Evolutionary conservation across 1,140 invertebrate genomes (phyloP), one percentile per base, ranked within the genome.

Genomic region (Geopemphigus sp.): DNA sequence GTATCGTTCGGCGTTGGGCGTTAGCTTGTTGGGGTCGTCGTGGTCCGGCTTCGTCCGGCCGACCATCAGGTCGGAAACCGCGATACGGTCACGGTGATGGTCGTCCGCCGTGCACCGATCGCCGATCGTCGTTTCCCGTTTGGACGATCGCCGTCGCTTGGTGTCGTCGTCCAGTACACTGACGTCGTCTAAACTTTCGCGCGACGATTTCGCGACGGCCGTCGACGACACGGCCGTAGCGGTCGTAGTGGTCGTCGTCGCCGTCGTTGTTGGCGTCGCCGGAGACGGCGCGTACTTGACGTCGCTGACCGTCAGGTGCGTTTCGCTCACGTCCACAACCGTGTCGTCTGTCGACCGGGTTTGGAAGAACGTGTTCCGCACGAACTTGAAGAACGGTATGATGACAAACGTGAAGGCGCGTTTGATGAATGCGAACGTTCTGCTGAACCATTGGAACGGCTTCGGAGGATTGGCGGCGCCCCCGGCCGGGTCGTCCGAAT

Each of bases 241-340:
- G 26, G 1, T 59, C 50, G 3, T 57, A 10, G n/a, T 17, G 29
- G 10, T 32, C 10, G 26, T 17, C 10, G 32, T 39, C 1, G 64
- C 24, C 17, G 45, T 5, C 32, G 24, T 5, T 22, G 50, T 12
- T 14, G 11, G 2, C 5, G 56, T 26, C 57, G 57, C 11, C 22
- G 39, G 39, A 3, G 56, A 10, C 24, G 50, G 74, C 17, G 14
- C 12, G n/a, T n/a, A 63, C 39, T 61, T 63, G 15, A 78, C 57
- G 1, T 78, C 74, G 57, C 57, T 63, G 32, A 78, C 32, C 17
- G 73, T 61, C n/a, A 78, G 57, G 10, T 32, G 74, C 74, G 74
- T 78, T 17, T 78, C 74, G 57, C 74, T 78, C 12, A 78, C 74
- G 74, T 78, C 74, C n/a, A 78, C 74, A n/a, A 78, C 74, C 17